phyloP scores from a whole-genome alignment of 1,140 invertebrate species.

The Tetragonula clypearis region DNA sequence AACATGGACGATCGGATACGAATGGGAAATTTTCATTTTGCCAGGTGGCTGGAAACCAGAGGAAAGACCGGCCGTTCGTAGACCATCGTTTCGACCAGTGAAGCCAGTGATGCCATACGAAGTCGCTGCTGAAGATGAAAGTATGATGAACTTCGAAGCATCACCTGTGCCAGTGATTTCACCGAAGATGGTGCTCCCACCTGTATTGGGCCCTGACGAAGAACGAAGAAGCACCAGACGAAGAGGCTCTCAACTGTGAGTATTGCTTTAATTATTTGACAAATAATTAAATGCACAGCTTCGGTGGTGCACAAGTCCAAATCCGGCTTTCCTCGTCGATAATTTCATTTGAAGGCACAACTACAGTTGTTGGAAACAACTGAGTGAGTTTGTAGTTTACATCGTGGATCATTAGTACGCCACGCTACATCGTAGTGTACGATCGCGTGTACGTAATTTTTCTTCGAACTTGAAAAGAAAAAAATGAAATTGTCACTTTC shows the following conservation, averaged over 20 bases:
- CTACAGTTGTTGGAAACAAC: not conserved
- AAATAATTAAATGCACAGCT: not conserved
- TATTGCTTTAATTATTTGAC: slow-evolving; percentile 61
- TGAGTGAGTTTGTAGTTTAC: not conserved
- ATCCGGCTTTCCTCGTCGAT: too few species aligned
- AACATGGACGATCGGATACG: not conserved
- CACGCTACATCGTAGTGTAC: not conserved
- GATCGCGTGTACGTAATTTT: too few species aligned
- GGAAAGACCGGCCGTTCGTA: slow-evolving; percentile 80
- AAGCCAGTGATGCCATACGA: slow-evolving; percentile 78
- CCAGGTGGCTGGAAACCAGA: slow-evolving; percentile 73
- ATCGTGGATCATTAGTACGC: not conserved
- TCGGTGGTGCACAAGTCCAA: not conserved
- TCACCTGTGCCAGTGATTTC: slow-evolving; percentile 79
- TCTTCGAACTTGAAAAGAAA: too few species aligned
- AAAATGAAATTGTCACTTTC: too few species aligned
- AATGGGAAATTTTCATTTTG: slow-evolving; percentile 20
- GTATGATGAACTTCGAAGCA: slow-evolving; percentile 82
- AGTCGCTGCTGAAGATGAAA: slow-evolving; percentile 79
- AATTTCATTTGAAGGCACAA: not conserved
- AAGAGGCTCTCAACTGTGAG: slow-evolving; percentile 90
- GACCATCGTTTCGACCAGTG: slow-evolving; percentile 86
- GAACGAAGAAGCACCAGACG: slow-evolving; percentile 87
- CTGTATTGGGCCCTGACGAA: slow-evolving; percentile 85
- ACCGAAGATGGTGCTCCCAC: slow-evolving; percentile 78